phyloP scores from a whole-genome alignment of 1,140 invertebrate species.

The Caenorhabditis inopinata region DNA sequence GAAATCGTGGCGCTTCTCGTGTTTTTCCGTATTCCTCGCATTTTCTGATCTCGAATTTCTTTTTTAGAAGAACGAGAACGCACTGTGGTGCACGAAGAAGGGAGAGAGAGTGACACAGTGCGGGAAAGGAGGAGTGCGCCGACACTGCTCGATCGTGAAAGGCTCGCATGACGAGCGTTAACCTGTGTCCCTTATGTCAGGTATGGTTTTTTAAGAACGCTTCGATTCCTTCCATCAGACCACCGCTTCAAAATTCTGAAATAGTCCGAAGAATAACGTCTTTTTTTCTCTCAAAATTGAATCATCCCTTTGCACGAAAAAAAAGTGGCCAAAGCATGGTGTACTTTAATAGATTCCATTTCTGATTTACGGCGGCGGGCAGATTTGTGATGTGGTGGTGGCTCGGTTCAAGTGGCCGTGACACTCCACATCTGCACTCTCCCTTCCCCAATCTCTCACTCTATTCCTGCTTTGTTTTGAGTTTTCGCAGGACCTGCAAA shows the following conservation, averaged over 20 bases:
- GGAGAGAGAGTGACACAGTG: conserved; percentile 19
- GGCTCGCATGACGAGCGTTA: conserved; percentile 31
- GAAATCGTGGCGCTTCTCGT: not conserved
- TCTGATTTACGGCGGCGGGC: not conserved
- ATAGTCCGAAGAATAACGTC: too few species aligned
- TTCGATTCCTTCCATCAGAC: not conserved
- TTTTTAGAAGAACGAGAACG: conserved; percentile 27
- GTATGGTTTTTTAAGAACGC: not conserved
- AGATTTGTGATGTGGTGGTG: conserved; percentile 15
- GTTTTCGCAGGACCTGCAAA: not conserved
- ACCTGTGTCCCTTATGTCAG: conserved; percentile 27
- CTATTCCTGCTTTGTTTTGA: conserved; percentile 32
- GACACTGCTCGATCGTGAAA: conserved; percentile 27
- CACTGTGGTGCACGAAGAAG: conserved; percentile 27
- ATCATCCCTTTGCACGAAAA: too few species aligned
- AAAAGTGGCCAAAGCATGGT: not conserved
- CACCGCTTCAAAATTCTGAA: too few species aligned
- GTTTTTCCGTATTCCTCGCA: not conserved
- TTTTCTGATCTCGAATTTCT: conserved; percentile 33
- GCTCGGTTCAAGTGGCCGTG: conserved; percentile 18
- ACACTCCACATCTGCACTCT: conserved; percentile 18
- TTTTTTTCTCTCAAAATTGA: not conserved
- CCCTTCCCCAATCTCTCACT: too few species aligned
- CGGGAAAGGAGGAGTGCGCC: conserved; percentile 26
- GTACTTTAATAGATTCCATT: not conserved